Evolutionary conservation across 2,888 invertebrate genomes (phyloP), one percentile per base, ranked within the genome.

Genomic region (Macaria notata): DNA sequence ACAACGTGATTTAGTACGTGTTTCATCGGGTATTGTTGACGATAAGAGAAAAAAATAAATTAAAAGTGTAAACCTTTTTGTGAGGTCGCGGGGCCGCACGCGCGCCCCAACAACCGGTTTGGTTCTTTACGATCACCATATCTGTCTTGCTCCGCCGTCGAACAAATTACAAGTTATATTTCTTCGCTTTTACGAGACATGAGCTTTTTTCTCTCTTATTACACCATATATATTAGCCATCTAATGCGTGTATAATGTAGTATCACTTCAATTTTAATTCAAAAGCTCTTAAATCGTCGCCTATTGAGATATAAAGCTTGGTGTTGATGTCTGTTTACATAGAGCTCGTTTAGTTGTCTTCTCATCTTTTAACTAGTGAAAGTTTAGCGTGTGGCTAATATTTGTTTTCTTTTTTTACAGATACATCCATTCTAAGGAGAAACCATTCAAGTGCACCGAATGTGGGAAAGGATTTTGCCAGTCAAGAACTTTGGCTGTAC

Each of bases 401-500:
- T 76, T 75, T 88, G 50, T 71, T 75, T 74, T 80, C 72, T 75
- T 66, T 86, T 76, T 76, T 92, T 92, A 56, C 93, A 98, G 98
- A 81, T 99, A 98, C 90, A 99, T 99, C 67, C 99, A 99, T 90
- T 98, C 98, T 67, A 99, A 99, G 81, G 98, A 99, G 87, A 99
- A 99, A 84, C 99, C 99, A 0, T 99, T 99, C 92, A 99, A 98
- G 80, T 99, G 99, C 85, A 94, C 94, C 3, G 97, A 98, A 73
- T 99, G 99, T 84, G 98, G 98, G 46, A 99, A 99, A 88, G 99
- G 99, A 4, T 99, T 99, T 88, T 99, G 99, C 83, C 99, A 99
- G 81, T 97, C 98, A 30, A 93, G 99, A 50, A 99, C 99, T 0
- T 91, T 99, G 68, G 98, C 98, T 1, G 98, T 98, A 1, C 99